Evolutionary conservation across 2,888 invertebrate species (phyloP).

Genomic region (Dryobota labecula): DNA sequence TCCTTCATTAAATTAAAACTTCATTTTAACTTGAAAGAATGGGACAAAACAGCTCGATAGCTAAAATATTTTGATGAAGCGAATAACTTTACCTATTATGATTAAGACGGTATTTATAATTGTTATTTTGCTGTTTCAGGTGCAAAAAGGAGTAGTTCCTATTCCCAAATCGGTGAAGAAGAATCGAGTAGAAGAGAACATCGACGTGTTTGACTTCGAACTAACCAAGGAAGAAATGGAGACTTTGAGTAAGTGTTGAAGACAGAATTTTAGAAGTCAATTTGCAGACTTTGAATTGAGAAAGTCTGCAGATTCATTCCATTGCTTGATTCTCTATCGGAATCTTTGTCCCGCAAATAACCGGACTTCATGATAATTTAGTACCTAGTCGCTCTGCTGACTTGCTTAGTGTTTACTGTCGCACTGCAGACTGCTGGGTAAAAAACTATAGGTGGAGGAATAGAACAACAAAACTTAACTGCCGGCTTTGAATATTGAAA

Average conservation of each 20-base stretch:
- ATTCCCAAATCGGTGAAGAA: slow-evolving; percentile 91
- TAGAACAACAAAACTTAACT: not conserved
- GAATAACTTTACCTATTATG: no score
- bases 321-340: not conserved
- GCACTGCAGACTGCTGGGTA: not conserved
- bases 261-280: not conserved
- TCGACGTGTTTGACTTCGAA: slow-evolving; percentile 91
- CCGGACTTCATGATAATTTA: no score
- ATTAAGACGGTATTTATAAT: no score
- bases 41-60: no score
- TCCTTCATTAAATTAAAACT: no score
- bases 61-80: no score
- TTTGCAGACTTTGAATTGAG: not conserved
- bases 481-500: not conserved
- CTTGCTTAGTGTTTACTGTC: not conserved
- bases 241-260: slow-evolving; percentile 50
- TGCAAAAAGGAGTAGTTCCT: slow-evolving; percentile 90
- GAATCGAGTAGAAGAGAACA: slow-evolving; percentile 89
- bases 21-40: no score
- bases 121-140: slow-evolving; percentile 73
- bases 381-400: not conserved
- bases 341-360: not conserved
- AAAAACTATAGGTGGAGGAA: not conserved
- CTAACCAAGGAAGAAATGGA: slow-evolving; percentile 88
- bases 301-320: not conserved